A percentile compares a stretch with the other conserved stretches of the same genome.
Evolutionary conservation across 2,888 invertebrate species (phyloP).

Genomic region (Ichneumoninae sp.): DNA sequence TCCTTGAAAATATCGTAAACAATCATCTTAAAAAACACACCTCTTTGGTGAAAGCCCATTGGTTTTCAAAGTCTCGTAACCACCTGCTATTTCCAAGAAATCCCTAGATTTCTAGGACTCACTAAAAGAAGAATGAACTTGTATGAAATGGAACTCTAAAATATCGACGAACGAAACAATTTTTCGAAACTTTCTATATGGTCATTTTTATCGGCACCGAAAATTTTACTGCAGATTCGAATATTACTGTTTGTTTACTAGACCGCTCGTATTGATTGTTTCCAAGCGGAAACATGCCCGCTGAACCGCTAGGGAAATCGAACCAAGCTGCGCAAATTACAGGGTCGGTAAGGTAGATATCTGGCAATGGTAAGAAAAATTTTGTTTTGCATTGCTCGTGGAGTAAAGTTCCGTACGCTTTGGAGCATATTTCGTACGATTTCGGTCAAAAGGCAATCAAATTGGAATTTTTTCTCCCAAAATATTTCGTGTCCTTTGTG

Average conservation of each 20-base stretch:
- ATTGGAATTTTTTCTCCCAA: not conserved
- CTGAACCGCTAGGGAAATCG: not conserved
- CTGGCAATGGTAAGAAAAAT: not conserved
- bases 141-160: not conserved
- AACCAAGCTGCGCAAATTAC: not conserved
- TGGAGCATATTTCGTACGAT: conserved; percentile 16
- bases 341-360: conserved; percentile 24
- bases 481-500: not conserved
- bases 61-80: conserved; percentile 2
- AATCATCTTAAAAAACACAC: conserved; percentile 3
- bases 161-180: not conserved
- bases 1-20: conserved; percentile 7
- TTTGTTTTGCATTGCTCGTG: not conserved
- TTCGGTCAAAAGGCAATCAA: not conserved
- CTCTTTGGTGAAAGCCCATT: conserved; percentile 2
- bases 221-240: not conserved
- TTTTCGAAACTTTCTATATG: not conserved
- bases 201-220: not conserved
- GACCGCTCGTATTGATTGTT: conserved; percentile 31
- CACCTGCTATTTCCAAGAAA: conserved; percentile 19
- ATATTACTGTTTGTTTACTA: not conserved
- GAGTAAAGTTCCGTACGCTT: not conserved
- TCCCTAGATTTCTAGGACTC: conserved; percentile 9
- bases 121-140: not conserved
- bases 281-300: conserved; percentile 6